phyloP scores from a whole-genome alignment of 2,797 vertebrate genomes.

The Sarcoramphus papa region DNA sequence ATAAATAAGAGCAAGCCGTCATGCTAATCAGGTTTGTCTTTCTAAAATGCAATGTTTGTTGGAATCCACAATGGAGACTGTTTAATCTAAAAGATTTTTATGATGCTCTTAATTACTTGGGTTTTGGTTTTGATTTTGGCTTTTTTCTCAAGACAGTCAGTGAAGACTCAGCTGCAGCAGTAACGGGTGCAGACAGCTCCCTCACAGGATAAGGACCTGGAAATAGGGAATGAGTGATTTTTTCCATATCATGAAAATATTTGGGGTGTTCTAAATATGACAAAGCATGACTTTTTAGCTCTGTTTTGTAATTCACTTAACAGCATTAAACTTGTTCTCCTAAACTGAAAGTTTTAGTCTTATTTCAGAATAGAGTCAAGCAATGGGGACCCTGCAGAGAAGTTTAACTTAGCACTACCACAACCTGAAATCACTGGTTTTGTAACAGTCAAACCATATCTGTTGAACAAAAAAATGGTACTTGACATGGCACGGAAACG shows the following conservation, averaged over 20 bases:
- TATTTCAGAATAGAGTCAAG: background rate
- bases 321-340: background rate
- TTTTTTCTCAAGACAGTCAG: background rate
- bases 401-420: background rate
- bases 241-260: background rate
- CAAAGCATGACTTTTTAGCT: background rate
- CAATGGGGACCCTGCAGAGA: background rate
- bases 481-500: background rate
- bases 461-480: background rate
- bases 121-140: background rate
- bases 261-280: background rate
- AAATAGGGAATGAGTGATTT: background rate
- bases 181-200: background rate
- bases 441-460: background rate
- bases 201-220: background rate
- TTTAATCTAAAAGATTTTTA: background rate
- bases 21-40: background rate
- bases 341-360: background rate
- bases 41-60: background rate
- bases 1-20: background rate
- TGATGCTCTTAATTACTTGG: background rate
- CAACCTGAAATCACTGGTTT: background rate
- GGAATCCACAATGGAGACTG: background rate
- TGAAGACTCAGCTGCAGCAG: background rate
- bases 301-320: background rate